Evolutionary conservation across 2,888 invertebrate genomes (phyloP).

Genomic region (Yponomeuta sedellus): DNA sequence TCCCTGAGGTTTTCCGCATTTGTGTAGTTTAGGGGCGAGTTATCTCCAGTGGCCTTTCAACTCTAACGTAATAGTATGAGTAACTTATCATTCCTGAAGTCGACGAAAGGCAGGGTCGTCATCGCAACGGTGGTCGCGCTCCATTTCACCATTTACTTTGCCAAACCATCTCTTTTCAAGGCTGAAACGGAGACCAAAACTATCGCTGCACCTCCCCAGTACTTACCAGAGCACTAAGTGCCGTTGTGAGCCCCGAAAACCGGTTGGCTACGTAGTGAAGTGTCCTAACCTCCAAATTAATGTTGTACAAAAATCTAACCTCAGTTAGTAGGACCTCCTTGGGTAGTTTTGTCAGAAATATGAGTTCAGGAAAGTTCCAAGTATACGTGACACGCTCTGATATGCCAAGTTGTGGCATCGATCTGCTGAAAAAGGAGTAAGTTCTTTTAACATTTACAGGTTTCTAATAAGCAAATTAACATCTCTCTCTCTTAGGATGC

Average conservation of each 20-base stretch:
- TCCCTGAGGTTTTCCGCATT: neutral
- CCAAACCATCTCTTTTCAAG: conserved; percentile 66
- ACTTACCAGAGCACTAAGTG: conserved; percentile 52
- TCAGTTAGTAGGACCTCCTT: conserved; percentile 30
- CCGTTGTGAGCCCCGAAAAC: conserved; percentile 33
- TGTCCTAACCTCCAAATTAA: conserved; percentile 32
- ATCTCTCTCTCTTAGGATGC: no score
- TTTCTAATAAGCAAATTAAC: no score
- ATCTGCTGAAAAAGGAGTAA: conserved; percentile 78
- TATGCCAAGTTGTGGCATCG: conserved; percentile 78
- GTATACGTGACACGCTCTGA: conserved; percentile 80
- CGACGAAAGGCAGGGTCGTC: conserved; percentile 60
- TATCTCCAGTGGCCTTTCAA: conserved; percentile 6
- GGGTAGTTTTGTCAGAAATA: conserved; percentile 36
- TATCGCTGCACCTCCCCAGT: conserved; percentile 47
- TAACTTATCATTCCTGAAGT: conserved; percentile 49
- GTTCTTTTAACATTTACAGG: conserved; percentile 28
- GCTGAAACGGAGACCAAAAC: conserved; percentile 36
- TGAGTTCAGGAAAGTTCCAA: conserved; percentile 61
- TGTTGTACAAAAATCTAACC: conserved; percentile 47
- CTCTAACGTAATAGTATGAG: conserved; percentile 9
- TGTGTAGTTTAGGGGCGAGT: neutral
- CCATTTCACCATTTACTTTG: conserved; percentile 57
- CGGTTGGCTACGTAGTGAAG: conserved; percentile 31
- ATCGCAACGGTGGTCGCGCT: conserved; percentile 56